Base-by-base conservation (phyloP, 2,797 vertebrate species). In the Uromys caudimaculatus region DNA sequence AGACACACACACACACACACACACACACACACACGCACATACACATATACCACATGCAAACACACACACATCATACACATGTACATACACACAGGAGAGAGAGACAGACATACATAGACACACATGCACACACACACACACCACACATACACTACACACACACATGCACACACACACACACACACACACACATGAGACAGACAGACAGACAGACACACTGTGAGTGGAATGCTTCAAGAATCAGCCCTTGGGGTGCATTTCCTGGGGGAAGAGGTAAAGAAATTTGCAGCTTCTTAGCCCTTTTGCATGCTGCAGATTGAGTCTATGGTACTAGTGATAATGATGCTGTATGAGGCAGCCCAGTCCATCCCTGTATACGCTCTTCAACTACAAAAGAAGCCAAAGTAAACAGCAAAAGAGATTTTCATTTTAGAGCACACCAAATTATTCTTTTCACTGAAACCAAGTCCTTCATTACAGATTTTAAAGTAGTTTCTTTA, bases 361-460 rank as follows among this genome's bases (percentile, higher is more conserved):
- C 50, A 79, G 32, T 17, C 35, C 19, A 29, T 62, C 4, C 24
- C 77, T 17, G 29, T 12, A n/a, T 0, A 54, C 19, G 75, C 23
- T 79, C 77, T 89, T 73, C 56, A 90, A 71, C 50, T 94, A 97
- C 97, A 98, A 97, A 12, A 95, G 87, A 56, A 97, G 86, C 12
- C 73, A 96, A 98, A 87, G 91, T 83, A 32, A 54, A 19, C 0
- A 5, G 62, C 56, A 85, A 97, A 97, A 92, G 32, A 95, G 9
- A 47, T 95, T 95, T 96, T 96, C 93, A 81, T 96, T 97, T 95
- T 64, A 91, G 44, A 81, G 4, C 87, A 94, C 35, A 58, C 14
- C 13, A 81, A 91, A 77, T 91, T 17, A 91, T 88, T 58, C 14
- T 47, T 97, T 79, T 79, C 38, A 12, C 14, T 90, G 52, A 88